Evolutionary conservation across 2,797 vertebrate genomes (phyloP), one percentile per base, ranked within the genome.

Genomic region (Propithecus perrieri): DNA sequence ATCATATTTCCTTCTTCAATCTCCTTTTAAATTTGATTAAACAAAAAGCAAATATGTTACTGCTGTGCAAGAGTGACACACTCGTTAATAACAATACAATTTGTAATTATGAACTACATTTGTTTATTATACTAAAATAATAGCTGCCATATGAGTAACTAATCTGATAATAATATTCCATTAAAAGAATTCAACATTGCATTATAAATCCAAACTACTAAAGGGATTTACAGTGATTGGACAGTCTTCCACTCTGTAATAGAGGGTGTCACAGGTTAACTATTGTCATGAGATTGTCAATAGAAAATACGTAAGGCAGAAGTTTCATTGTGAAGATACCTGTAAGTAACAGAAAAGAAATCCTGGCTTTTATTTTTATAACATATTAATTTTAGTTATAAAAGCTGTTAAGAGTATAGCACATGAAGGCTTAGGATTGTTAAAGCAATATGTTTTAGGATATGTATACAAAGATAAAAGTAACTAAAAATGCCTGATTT

Each of bases 101-200:
- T 97, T 97, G 96, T 43, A 96, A 96, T 97, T 91, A 97, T 87
- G 89, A 96, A 89, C 63, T 96, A 89, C 76, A 88, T 94, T 97
- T 97, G 96, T 96, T 97, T 97, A 96, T 96, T 97, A 86, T 65
- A 65, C 33, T 85, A 96, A 96, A 97, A 97, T 92, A 96, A 97
- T 96, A 92, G 89, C 72, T 94, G 71, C 67, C 84, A 92, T 92
- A 86, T 59, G 79, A 97, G 84, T 85, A 94, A 89, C 90, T 97
- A 95, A 97, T 89, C 94, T 95, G 89, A 91, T 95, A 74, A 95
- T 93, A 95, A 97, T 93, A 85, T 94, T 96, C 79, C 94, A 74
- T 95, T 97, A 96, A 92, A 50, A 96, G 57, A 67, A 78, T 89
- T 85, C n/a, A 89, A 69, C 17, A 17, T 17, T 13, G 11, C n/a